Percentiles rank a stretch among this genome's conserved stretches.
These are phyloP conservation scores for Orientallactaga bullata DNA, from an alignment of 2,113 vertebrate genomes.

Conservation along the genomic window DNA sequence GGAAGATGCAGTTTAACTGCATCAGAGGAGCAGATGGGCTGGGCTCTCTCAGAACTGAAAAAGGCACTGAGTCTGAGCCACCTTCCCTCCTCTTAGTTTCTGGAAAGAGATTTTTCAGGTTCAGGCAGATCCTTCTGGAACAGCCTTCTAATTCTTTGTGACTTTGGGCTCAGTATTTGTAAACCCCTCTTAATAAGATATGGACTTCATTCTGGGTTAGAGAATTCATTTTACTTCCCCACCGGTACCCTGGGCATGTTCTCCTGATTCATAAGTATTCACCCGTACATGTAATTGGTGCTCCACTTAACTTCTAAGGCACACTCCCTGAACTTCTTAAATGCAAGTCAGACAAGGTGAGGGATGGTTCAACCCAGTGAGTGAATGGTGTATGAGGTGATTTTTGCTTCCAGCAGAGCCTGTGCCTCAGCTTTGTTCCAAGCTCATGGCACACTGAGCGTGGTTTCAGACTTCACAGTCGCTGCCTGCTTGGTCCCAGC, in stretches of 20 bases:
- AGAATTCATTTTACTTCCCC: neutral
- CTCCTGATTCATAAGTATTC: neutral
- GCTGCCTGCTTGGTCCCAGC: neutral
- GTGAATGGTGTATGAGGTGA: neutral
- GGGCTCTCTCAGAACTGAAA: conserved; percentile 53
- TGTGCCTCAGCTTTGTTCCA: neutral
- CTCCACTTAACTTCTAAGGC: neutral
- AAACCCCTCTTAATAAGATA: neutral
- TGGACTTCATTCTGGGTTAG: neutral
- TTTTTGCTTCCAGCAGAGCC: neutral
- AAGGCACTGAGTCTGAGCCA: neutral
- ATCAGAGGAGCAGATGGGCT: conserved; percentile 51
- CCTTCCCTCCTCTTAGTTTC: neutral
- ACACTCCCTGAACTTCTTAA: neutral
- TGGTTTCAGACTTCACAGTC: neutral
- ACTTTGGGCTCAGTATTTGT: neutral
- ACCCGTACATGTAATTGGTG: neutral
- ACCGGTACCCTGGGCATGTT: neutral
- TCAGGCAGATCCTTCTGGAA: neutral
- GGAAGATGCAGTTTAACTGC: conserved; percentile 70
- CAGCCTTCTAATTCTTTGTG: neutral
- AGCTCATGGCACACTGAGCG: neutral
- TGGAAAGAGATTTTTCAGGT: neutral
- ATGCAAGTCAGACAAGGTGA: neutral
- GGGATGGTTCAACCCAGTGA: neutral